Base-by-base conservation (phyloP, 2,797 vertebrate genomes). In the Channa striata region DNA sequence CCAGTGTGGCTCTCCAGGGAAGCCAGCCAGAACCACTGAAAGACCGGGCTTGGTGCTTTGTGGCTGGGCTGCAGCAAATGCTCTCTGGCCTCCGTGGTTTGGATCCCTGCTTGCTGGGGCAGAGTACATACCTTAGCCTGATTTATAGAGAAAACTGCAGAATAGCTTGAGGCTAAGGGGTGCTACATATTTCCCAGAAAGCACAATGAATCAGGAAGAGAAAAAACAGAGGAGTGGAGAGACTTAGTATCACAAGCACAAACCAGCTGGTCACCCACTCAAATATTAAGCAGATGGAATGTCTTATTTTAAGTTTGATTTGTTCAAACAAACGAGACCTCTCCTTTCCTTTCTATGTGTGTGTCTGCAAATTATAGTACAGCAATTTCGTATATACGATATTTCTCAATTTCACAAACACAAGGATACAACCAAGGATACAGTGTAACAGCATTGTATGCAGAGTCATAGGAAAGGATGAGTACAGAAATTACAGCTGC, bases 261-360 rank as follows among this genome's bases (percentile, higher is more conserved):
- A 81, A 83, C 64, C 74, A 60, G 69, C 75, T 77, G 59, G 67
- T 61, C 71, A 72, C 47, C 37, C 50, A 63, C 64, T 67, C 73
- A 53, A 53, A 85, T 73, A 68, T 61, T 65, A 78, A 77, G 33
- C 66, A 84, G 71, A 71, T 78, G 63, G 53, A 50, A 58, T 21
- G 42, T 70, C 44, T 72, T 71, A 53, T 82, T 79, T 79, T 20
- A 51, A 72, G 53, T 36, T 53, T 37, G 44, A 70, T 83, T 76
- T 67, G 8, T 58, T 58, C 30, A 74, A 74, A 71, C 39, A 4
- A 30, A 30, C 6, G 25, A 30, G 25, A 30, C 25, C 25, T 30
- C 6, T 30, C 6, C 2, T 30, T 30, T 30, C 6, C 4, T 30
- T 30, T 30, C 6, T 30, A 6, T 30, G 25, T 30, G 25, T 30